Conservation (phyloP, 2,113 vertebrate species). For the Gymnocephalus cernua region DNA sequence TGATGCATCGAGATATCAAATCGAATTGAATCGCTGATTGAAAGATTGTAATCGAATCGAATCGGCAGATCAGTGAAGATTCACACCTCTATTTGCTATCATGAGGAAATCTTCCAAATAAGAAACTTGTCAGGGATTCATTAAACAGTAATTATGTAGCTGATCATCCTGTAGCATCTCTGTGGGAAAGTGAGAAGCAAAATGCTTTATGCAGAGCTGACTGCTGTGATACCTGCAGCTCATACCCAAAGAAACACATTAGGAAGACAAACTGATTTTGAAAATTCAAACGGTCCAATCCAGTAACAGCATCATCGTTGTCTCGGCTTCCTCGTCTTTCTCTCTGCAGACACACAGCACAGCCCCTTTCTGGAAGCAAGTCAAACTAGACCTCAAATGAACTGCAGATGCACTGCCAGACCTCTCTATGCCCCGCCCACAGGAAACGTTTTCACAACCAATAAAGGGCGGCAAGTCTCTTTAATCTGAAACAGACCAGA, state of each 20-base stretch:
- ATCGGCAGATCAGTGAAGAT: too few relatives aligned
- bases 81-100: too few relatives aligned
- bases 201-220: not conserved
- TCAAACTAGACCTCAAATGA: conserved; percentile 60
- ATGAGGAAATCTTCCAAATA: not conserved
- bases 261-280: conserved; percentile 25
- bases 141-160: not conserved
- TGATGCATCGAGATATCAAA: too few relatives aligned
- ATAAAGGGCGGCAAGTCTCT: conserved; percentile 5
- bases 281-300: conserved; percentile 65
- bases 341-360: conserved; percentile 14
- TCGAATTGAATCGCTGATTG: too few relatives aligned
- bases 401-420: conserved; percentile 51
- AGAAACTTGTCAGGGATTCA: not conserved
- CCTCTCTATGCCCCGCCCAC: conserved; percentile 33
- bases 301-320: not conserved
- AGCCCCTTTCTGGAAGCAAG: conserved; percentile 27
- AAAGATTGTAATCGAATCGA: too few relatives aligned
- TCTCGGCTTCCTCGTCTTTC: conserved; percentile 17
- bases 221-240: conserved; percentile 14
- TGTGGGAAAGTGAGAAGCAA: not conserved
- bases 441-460: conserved; percentile 35
- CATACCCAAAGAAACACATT: not conserved
- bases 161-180: not conserved
- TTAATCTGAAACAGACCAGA: not conserved